Base-by-base conservation (phyloP, 2,113 vertebrate genomes). In the Tretioscincus oriximinensis region DNA sequence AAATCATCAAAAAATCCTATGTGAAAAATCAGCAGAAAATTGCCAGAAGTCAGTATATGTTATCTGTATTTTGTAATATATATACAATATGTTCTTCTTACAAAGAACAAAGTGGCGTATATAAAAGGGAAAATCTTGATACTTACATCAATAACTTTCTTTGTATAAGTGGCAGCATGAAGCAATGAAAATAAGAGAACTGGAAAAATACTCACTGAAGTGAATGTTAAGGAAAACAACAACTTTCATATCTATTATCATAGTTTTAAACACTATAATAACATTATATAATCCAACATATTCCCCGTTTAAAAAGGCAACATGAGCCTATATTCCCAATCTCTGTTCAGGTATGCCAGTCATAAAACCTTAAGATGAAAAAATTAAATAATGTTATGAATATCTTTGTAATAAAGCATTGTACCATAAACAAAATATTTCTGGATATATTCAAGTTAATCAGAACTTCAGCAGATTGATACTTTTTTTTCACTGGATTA, bases 71-170 rank as follows among this genome's bases (percentile, higher is more conserved):
- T n/a, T 12, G 21, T 65, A 26, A 28, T 18, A 10, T 28, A 10
- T 28, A 8, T 47, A 16, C n/a, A 47, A n/a, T 41, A 16, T 65
- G 8, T 7, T n/a, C 35, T 49, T 22, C 75, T 47, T 49, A 65
- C 2, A 41, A 65, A 35, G 6, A 76, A 14, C 14, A n/a, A 3
- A n/a, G 16, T 20, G 18, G 41, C 24, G n/a, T 21, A 47, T 20
- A 5, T 47, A 9, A 7, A 14, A 2, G n/a, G 20, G 8, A 24
- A 8, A 22, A 58, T 11, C 12, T 28, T 22, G 35, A 87, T 86
- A 98, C 98, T 99, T 95, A 99, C 98, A 91, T 99, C 98, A 68
- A 99, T 96, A 85, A 99, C 95, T 88, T 98, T 99, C 94, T 97
- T 99, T 35, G 97, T 99, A 78, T 98, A 99, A 1, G 97, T 98